Conservation (phyloP, 2,888 invertebrate species). For the Yponomeuta malinellus region DNA sequence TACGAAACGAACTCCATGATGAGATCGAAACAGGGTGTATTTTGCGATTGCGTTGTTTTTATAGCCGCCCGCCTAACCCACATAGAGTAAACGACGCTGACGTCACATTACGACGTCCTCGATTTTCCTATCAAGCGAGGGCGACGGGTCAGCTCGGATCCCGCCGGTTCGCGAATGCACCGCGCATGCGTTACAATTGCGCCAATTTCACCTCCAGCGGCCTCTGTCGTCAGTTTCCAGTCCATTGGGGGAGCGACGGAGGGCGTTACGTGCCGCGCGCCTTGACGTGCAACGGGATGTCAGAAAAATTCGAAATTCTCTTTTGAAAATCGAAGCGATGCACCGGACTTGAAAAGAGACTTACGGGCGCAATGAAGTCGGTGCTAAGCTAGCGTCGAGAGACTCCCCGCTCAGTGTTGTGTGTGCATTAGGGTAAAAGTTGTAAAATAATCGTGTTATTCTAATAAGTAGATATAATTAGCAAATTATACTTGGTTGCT, state of each 20-base stretch:
- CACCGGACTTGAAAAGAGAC: background rate
- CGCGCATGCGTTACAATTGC: conserved; percentile 71
- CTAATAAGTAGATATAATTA: background rate
- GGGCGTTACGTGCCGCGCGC: conserved; percentile 61
- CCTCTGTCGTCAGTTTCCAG: conserved; percentile 64
- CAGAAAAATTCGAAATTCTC: conserved; percentile 59
- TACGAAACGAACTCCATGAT: background rate
- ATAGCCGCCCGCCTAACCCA: conserved; percentile 40
- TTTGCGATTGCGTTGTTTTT: conserved; percentile 38
- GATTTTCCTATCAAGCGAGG: conserved; percentile 69
- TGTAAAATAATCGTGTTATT: background rate
- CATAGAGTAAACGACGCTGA: conserved; percentile 54
- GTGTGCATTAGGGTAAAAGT: background rate
- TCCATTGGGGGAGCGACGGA: conserved; percentile 46
- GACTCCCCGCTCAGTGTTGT: conserved; percentile 2
- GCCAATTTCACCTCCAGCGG: conserved; percentile 69
- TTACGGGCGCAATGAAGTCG: background rate
- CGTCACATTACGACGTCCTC: conserved; percentile 68
- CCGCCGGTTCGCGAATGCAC: conserved; percentile 57
- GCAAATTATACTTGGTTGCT: background rate
- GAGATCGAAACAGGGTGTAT: conserved; percentile 1
- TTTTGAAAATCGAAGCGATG: conserved; percentile 40
- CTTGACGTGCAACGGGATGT: conserved; percentile 45
- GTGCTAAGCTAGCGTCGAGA: background rate
- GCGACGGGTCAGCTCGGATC: conserved; percentile 61